Evolutionary conservation across 1,140 invertebrate species (phyloP).

Genomic region (Hormaphis cornu): DNA sequence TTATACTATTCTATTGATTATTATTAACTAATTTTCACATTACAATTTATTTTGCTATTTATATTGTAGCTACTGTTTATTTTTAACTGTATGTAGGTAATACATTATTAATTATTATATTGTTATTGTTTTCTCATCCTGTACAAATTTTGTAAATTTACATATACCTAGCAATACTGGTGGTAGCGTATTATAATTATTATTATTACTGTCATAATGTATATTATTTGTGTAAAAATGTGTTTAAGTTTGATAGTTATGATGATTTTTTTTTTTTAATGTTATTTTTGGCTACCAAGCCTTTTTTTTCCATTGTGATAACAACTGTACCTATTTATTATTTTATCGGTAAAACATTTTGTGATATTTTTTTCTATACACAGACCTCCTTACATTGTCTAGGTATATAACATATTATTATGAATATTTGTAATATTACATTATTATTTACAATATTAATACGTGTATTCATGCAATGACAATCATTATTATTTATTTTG

Average conservation of each 20-base stretch:
- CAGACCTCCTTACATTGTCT: not conserved
- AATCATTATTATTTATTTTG: too few relatives aligned
- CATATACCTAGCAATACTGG: not conserved
- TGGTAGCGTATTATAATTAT: constrained; percentile 1
- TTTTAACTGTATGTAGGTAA: too few relatives aligned
- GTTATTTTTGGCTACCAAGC: not conserved
- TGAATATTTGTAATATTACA: too few relatives aligned
- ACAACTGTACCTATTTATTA: too few relatives aligned
- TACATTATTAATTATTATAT: not conserved
- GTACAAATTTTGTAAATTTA: not conserved
- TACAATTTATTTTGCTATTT: constrained; percentile 10
- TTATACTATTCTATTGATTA: not conserved
- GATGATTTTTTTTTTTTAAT: not conserved
- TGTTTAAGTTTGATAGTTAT: not conserved
- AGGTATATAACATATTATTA: too few relatives aligned
- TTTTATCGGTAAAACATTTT: not conserved
- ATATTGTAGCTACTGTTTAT: too few relatives aligned
- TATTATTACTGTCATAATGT: too few relatives aligned
- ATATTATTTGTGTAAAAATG: too few relatives aligned
- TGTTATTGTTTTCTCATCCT: not conserved
- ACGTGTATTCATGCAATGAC: too few relatives aligned
- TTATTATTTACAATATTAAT: too few relatives aligned
- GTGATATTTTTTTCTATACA: constrained; percentile 7
- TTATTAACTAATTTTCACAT: too few relatives aligned
- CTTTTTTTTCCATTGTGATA: constrained; percentile 12